Evolutionary conservation across 2,797 vertebrate genomes (phyloP), one percentile per base, ranked within the genome.

Genomic region (Streptopelia turtur): DNA sequence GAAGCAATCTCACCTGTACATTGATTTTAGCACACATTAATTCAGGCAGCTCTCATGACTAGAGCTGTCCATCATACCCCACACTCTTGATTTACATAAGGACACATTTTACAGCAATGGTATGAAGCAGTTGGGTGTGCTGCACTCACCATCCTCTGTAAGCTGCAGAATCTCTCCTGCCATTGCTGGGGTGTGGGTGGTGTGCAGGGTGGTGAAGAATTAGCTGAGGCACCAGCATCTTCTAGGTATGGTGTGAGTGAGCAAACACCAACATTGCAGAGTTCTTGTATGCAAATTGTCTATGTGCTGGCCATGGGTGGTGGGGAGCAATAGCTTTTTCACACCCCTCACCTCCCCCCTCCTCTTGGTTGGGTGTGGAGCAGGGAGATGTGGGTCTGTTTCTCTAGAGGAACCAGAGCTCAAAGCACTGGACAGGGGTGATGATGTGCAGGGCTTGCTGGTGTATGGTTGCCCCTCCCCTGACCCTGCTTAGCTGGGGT

Each of bases 241-340:
- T 74, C 3, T 4, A 47, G 60, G 9, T 41, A 6, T 2, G 1
- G 16, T n/a, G 31, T 57, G 39, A 74, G 28, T 22, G 56, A 60
- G n/a, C 28, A 43, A 59, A 45, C 22, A 39, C 35, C 25, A 56
- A 2, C 1, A 2, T 1, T 78, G 28, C 69, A 53, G 65, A 27
- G 47, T 31, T 74, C 61, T 59, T 63, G 5, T n/a, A 3, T 50
- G 20, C 75, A 47, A 70, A 24, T 13, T 43, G 35, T 31, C 11
- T 1, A 0, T 33, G 21, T 56, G 25, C 2, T 21, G 23, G 39
- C 28, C 1, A 2, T 11, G 18, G 70, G 31, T 1, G 0, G 21
- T 30, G n/a, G 45, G 15, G 30, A 70, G 43, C 28, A 64, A 30
- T 21, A 52, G 21, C 4, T 64, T 55, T 74, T 56, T 77, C 0